A percentile compares a stretch with the other conserved stretches of the same genome.
phyloP scores from a whole-genome alignment of 2,888 invertebrate genomes.

The Apamea crenata region DNA sequence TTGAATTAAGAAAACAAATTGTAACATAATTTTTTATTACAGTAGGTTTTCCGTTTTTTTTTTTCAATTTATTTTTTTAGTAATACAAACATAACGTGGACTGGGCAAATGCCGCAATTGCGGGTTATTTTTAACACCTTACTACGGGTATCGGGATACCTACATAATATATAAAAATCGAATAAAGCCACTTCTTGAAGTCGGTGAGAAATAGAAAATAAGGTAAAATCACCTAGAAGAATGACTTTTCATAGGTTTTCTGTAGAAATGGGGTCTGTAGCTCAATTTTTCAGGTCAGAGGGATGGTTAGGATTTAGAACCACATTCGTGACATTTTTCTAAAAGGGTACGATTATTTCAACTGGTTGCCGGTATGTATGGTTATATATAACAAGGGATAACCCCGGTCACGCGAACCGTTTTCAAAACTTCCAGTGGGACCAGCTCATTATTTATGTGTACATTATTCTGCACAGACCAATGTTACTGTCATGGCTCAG shows the following conservation, averaged over 20 bases:
- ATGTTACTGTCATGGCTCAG: neutral
- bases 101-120: neutral
- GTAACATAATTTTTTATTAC: neutral
- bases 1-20: too few relatives aligned
- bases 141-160: neutral
- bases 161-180: neutral
- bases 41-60: neutral
- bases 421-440: slow-evolving; percentile 17
- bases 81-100: neutral
- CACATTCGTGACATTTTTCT: slow-evolving; percentile 24
- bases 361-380: slow-evolving; percentile 14
- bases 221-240: neutral
- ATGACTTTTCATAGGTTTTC: neutral
- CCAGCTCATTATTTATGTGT: slow-evolving; percentile 24
- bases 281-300: neutral
- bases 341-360: slow-evolving; percentile 27
- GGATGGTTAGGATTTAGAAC: neutral
- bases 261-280: neutral
- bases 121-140: neutral
- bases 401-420: slow-evolving; percentile 14
- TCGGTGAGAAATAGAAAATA: neutral
- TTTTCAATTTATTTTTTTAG: neutral
- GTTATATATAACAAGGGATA: slow-evolving; percentile 6
- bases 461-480: slow-evolving; percentile 12
- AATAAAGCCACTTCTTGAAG: neutral